Conservation (phyloP, 2,888 invertebrate species). For the Machimus rusticus region DNA sequence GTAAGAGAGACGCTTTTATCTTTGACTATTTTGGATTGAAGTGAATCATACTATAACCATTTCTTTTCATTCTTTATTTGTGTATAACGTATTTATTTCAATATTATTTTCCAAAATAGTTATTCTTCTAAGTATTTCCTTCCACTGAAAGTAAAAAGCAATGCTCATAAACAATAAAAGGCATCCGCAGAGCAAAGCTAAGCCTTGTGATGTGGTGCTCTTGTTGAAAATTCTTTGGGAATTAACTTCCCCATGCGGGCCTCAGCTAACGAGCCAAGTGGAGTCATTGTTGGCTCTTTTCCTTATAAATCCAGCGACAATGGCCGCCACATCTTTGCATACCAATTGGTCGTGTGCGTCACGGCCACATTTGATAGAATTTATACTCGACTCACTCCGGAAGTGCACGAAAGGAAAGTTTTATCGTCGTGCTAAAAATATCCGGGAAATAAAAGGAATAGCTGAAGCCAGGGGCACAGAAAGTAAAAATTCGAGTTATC, state of each 20-base stretch:
- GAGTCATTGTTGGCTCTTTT: not conserved
- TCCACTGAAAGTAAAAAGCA: not conserved
- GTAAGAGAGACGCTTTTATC: too few relatives aligned
- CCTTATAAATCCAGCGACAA: not conserved
- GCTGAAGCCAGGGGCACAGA: not conserved
- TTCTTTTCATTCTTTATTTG: too few relatives aligned
- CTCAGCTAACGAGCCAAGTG: not conserved
- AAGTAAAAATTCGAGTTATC: not conserved
- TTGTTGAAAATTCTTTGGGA: not conserved
- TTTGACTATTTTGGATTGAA: too few relatives aligned
- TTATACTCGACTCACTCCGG: not conserved
- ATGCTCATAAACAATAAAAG: not conserved
- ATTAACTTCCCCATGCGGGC: not conserved
- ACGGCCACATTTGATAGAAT: not conserved
- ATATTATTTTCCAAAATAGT: not conserved
- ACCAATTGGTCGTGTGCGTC: not conserved
- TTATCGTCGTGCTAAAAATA: not conserved
- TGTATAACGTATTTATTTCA: not conserved
- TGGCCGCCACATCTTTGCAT: not conserved
- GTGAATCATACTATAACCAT: too few relatives aligned
- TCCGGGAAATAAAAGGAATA: not conserved
- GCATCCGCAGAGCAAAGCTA: not conserved
- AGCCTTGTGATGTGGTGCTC: not conserved
- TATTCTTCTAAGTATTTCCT: not conserved
- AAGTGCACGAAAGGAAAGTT: not conserved